Conservation (phyloP, 2,113 vertebrate species). For the Macrotis lagotis region DNA sequence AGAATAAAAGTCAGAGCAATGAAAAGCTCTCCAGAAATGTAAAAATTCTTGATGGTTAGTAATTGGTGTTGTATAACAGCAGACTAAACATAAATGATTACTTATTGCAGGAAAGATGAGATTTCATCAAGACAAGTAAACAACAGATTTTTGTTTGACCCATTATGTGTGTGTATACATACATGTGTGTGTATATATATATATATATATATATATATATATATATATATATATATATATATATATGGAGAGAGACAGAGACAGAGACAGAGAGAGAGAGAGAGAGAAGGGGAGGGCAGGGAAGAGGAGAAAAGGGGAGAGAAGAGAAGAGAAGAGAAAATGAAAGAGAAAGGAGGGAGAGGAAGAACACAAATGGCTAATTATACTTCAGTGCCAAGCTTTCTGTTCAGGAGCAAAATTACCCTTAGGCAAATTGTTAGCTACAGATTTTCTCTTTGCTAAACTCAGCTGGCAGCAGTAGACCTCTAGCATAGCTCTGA, state of each 20-base stretch:
- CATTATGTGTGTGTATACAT: too few relatives aligned
- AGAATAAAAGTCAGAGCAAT: neutral
- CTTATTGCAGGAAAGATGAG: neutral
- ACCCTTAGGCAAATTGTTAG: neutral
- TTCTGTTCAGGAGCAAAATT: conserved; percentile 26
- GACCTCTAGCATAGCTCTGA: neutral
- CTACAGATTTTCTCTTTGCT: neutral
- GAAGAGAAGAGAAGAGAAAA: neutral
- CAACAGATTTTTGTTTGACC: neutral
- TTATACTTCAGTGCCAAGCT: neutral
- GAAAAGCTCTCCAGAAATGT: neutral
- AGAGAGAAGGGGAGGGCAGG: neutral
- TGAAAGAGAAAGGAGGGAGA: neutral
- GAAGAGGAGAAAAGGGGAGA: neutral
- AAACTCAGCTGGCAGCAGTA: conserved; percentile 36
- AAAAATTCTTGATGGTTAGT: neutral
- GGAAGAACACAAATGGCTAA: neutral
- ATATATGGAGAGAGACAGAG: neutral
- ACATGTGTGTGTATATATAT: too few relatives aligned
- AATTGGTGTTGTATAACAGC: neutral
- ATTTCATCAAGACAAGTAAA: conserved; percentile 13
- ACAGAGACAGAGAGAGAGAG: neutral
- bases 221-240: too few relatives aligned
- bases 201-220: too few relatives aligned
- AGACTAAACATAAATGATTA: conserved; percentile 3